phyloP scores from a whole-genome alignment of 2,113 vertebrate species.

The Dunckerocampus dactyliophorus region DNA sequence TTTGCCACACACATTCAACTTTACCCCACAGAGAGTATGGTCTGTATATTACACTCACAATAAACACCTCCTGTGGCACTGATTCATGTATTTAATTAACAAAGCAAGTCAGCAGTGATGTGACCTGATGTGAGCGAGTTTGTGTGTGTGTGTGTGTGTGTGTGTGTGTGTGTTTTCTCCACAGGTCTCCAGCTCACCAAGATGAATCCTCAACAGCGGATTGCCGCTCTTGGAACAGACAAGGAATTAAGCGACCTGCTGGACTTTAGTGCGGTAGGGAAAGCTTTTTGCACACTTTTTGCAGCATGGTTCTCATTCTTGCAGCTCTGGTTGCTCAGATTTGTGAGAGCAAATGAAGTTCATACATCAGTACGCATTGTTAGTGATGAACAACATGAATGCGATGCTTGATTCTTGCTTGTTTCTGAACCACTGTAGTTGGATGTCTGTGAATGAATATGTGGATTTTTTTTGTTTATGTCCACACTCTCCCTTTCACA shows the following conservation, averaged over 20 bases:
- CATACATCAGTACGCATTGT: background rate
- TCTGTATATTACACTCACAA: slow-evolving; percentile 38
- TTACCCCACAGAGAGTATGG: slow-evolving; percentile 19
- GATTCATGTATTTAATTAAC: background rate
- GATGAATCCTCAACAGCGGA: slow-evolving; percentile 98
- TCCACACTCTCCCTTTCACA: slow-evolving; percentile 55
- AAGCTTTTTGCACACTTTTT: background rate
- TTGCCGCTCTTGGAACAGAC: slow-evolving; percentile 97
- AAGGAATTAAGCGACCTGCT: slow-evolving; percentile 99
- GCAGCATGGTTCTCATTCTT: background rate
- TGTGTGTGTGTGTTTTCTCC: slow-evolving; percentile 31
- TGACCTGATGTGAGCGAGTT: slow-evolving; percentile 32
- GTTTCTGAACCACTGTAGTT: background rate
- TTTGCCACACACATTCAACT: slow-evolving; percentile 24
- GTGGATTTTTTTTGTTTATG: slow-evolving; percentile 1
- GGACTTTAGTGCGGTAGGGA: slow-evolving; percentile 98
- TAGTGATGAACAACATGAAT: background rate
- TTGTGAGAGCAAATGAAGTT: slow-evolving; percentile 4
- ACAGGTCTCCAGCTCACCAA: slow-evolving; percentile 79
- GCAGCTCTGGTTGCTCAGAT: slow-evolving; percentile 2
- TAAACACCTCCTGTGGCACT: slow-evolving; percentile 20
- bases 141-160: background rate
- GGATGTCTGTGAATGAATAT: background rate
- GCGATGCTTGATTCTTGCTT: background rate
- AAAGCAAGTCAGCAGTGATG: slow-evolving; percentile 23